These are phyloP conservation scores for Sesamia inferens DNA, from an alignment of 2,888 invertebrate species.

Conservation along the genomic window DNA sequence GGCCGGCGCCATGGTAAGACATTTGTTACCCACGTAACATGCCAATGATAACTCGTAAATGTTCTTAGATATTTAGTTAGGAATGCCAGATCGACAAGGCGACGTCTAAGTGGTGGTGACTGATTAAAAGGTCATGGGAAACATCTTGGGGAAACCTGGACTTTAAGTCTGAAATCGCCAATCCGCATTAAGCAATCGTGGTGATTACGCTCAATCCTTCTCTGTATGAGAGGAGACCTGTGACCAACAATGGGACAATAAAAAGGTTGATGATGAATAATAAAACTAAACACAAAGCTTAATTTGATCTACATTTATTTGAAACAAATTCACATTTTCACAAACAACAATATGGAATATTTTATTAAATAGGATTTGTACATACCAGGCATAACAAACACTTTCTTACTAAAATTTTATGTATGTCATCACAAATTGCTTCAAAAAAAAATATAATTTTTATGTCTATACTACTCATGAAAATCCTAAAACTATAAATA, in stretches of 20 bases:
- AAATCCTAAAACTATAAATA: neutral
- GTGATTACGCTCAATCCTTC: too few relatives aligned
- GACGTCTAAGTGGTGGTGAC: too few relatives aligned
- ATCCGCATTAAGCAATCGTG: too few relatives aligned
- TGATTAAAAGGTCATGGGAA: too few relatives aligned
- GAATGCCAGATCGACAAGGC: too few relatives aligned
- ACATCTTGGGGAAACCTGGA: too few relatives aligned
- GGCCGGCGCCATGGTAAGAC: too few relatives aligned
- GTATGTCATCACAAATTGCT: constrained; percentile 19
- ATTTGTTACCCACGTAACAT: too few relatives aligned
- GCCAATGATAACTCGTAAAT: neutral
- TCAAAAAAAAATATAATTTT: constrained; percentile 27
- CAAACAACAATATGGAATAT: constrained; percentile 53
- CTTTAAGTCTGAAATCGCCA: too few relatives aligned
- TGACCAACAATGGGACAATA: too few relatives aligned
- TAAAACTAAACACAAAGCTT: neutral
- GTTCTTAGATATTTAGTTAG: neutral
- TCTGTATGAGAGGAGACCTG: too few relatives aligned
- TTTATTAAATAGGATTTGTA: constrained; percentile 62
- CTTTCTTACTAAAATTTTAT: constrained; percentile 10
- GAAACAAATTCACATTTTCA: constrained; percentile 43
- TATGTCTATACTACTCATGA: neutral
- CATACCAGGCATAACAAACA: constrained; percentile 49
- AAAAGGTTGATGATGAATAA: neutral
- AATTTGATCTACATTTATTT: constrained; percentile 49